These are phyloP conservation scores for Dinothrombium tinctorium DNA, from an alignment of 1,140 invertebrate genomes.

Conservation along the genomic window DNA sequence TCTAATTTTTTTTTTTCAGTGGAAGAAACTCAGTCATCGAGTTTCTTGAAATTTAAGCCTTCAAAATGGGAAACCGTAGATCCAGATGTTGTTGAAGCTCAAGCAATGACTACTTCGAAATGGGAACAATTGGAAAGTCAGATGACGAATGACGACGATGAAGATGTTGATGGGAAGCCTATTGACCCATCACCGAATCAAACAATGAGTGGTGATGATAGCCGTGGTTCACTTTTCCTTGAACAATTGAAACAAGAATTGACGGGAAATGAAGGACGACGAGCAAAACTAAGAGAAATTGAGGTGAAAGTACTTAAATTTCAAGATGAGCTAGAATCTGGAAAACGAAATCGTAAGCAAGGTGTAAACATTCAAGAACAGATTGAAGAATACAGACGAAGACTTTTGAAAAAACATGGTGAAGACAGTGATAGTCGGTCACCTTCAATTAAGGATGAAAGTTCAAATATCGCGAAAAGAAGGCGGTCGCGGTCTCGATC, in stretches of 20 bases:
- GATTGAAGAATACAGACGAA: conserved; percentile 71
- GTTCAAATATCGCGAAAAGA: background rate
- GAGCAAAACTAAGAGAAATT: conserved; percentile 64
- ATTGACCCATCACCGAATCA: conserved; percentile 1
- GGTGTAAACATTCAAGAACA: conserved; percentile 54
- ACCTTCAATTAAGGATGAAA: too few relatives aligned
- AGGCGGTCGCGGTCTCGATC: background rate
- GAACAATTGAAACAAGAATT: conserved; percentile 2
- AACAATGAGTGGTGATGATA: conserved; percentile 20
- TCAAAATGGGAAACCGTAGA: conserved; percentile 91
- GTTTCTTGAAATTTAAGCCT: conserved; percentile 34
- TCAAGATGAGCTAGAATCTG: conserved; percentile 81
- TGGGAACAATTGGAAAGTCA: conserved; percentile 50
- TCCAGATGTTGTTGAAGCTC: conserved; percentile 54
- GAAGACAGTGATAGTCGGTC: too few relatives aligned
- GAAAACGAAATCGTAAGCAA: conserved; percentile 41
- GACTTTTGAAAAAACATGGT: conserved; percentile 59
- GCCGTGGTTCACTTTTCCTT: background rate
- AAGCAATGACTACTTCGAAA: conserved; percentile 66
- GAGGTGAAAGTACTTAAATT: conserved; percentile 77
- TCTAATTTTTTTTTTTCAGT: too few relatives aligned
- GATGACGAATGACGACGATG: conserved; percentile 18
- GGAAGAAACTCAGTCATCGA: too few relatives aligned
- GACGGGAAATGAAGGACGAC: conserved; percentile 35
- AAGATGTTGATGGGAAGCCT: conserved; percentile 24